Percentiles rank a stretch among this genome's conserved stretches.
These are phyloP conservation scores for Tauraco hartlaubi DNA, from an alignment of 2,797 vertebrate species.

Conservation along the genomic window DNA sequence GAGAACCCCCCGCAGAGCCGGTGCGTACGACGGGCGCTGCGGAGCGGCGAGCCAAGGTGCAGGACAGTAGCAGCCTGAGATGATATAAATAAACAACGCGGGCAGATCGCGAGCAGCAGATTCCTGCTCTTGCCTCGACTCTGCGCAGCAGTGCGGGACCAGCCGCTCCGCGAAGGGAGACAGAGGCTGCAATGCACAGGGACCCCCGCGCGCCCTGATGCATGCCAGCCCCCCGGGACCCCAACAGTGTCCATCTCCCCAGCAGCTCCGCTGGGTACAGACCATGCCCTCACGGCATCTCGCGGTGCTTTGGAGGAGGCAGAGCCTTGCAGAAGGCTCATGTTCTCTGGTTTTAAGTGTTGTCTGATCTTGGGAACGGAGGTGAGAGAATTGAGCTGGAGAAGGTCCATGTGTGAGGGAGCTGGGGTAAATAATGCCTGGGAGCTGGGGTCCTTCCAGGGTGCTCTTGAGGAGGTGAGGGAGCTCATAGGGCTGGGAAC, in stretches of 20 bases:
- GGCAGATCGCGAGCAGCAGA: background rate
- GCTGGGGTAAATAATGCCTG: background rate
- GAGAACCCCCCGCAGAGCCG: background rate
- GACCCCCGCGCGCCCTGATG: rapidly evolving
- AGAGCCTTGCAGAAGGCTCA: background rate
- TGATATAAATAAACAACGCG: background rate
- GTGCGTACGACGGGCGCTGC: background rate
- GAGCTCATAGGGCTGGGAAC: background rate
- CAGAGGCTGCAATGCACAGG: rapidly evolving
- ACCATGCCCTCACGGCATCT: background rate
- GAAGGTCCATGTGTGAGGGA: background rate
- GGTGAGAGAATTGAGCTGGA: background rate
- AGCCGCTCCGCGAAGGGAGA: rapidly evolving
- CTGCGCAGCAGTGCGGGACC: rapidly evolving
- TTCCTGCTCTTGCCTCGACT: background rate
- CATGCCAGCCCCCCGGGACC: background rate
- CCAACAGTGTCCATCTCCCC: rapidly evolving
- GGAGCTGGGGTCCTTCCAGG: background rate
- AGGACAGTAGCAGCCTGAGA: conserved; percentile 26
- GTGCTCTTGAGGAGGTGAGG: background rate
- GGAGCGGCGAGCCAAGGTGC: conserved; percentile 2
- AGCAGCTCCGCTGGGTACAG: background rate
- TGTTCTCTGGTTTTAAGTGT: background rate
- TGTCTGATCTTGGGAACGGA: background rate
- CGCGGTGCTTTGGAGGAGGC: rapidly evolving